Evolutionary conservation across 2,113 vertebrate species (phyloP).

Genomic region (Siniperca chuatsi): DNA sequence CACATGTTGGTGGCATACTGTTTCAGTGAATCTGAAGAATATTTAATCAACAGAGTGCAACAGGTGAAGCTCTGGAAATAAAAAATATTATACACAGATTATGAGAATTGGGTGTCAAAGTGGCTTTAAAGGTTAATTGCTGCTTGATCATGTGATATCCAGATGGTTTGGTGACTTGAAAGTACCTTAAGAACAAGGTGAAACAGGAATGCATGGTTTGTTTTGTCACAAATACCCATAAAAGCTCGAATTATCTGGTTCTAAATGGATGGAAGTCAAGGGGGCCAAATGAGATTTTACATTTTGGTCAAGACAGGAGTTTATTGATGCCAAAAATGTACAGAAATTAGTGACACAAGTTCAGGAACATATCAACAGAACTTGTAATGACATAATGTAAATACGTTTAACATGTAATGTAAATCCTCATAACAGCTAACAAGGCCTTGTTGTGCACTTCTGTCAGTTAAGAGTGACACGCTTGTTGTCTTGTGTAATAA

Average conservation of each 20-base stretch:
- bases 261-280: neutral
- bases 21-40: slow-evolving; percentile 2
- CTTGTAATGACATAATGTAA: neutral
- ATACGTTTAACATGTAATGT: neutral
- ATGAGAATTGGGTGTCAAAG: neutral
- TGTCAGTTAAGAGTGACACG: slow-evolving; percentile 13
- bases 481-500: slow-evolving; percentile 24
- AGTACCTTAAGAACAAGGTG: neutral
- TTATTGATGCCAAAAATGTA: neutral
- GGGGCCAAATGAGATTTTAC: neutral
- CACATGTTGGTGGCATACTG: neutral
- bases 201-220: neutral
- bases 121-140: neutral
- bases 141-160: neutral
- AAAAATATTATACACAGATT: neutral
- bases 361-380: neutral
- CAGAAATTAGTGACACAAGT: neutral
- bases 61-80: neutral
- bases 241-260: neutral
- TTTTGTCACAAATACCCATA: neutral
- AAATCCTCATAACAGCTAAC: slow-evolving; percentile 2
- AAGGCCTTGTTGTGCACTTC: neutral
- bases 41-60: slow-evolving; percentile 1
- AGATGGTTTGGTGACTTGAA: neutral
- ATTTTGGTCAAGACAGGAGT: neutral